Evolutionary conservation across 92 coral and sea anemone genomes (phyloP).

Genomic region (Heteractis magnifica): DNA sequence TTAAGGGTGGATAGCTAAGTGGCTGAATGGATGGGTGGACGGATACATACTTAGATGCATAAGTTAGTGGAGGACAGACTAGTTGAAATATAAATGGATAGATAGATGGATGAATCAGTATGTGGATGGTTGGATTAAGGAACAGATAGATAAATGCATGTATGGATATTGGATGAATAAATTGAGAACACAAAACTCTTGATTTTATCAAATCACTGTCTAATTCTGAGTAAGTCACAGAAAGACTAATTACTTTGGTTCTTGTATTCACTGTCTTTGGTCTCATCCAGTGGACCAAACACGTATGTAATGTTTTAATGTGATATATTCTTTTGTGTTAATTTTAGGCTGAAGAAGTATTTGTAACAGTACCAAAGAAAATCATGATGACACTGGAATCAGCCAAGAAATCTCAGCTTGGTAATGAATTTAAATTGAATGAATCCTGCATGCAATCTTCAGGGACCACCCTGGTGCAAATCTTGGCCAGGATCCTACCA

Average conservation of each 20-base stretch:
- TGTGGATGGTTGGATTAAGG: neutral
- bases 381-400: constrained; percentile 75
- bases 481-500: too few relatives aligned
- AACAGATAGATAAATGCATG: too few relatives aligned
- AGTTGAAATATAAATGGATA: neutral
- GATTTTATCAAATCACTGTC: too few relatives aligned
- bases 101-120: neutral
- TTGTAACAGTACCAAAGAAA: constrained; percentile 75
- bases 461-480: too few relatives aligned
- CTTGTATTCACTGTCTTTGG: too few relatives aligned
- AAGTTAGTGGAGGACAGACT: neutral
- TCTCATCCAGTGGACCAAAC: too few relatives aligned
- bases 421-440: constrained; percentile 19
- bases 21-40: neutral
- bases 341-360: constrained; percentile 55
- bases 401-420: constrained; percentile 63
- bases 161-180: too few relatives aligned
- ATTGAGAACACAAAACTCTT: too few relatives aligned
- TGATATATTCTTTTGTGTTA: neutral
- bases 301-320: too few relatives aligned
- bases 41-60: neutral
- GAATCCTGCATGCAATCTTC: neutral
- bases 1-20: neutral
- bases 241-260: too few relatives aligned
- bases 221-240: too few relatives aligned